A percentile compares a stretch with the other conserved stretches of the same genome.
Conservation (phyloP, 2,113 vertebrate genomes). For the Vombatus ursinus region DNA sequence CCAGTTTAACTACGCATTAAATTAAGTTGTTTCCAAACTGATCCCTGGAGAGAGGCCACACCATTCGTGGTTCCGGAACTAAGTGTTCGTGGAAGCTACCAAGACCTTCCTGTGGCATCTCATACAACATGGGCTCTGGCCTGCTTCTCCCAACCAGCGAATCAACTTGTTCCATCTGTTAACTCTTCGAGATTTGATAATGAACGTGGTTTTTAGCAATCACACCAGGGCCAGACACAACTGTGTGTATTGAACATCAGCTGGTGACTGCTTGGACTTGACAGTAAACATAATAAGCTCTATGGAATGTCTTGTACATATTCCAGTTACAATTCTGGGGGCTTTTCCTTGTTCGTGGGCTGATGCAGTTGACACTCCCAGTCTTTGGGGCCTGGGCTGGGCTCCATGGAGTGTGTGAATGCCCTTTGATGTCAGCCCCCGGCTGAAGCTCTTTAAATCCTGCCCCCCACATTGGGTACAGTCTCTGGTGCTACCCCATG, state of each 20-base stretch:
- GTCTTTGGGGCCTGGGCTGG: accelerated
- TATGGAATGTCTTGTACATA: background rate
- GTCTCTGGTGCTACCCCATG: background rate
- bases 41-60: background rate
- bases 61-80: background rate
- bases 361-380: background rate
- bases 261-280: conserved; percentile 30
- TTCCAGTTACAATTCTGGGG: background rate
- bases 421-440: background rate
- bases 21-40: conserved; percentile 79
- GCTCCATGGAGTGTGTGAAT: accelerated
- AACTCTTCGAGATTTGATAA: conserved; percentile 37
- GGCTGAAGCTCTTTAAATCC: background rate
- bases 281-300: background rate
- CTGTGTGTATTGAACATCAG: background rate
- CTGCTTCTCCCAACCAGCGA: accelerated
- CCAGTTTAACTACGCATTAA: conserved; percentile 97
- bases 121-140: background rate
- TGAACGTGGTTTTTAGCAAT: background rate
- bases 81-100: background rate
- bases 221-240: background rate
- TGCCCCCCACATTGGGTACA: background rate
- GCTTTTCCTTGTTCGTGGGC: background rate
- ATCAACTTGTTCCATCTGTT: background rate
- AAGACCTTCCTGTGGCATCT: background rate